Base-by-base conservation (phyloP, 2,888 invertebrate genomes). In the Geotrupes spiniger region DNA sequence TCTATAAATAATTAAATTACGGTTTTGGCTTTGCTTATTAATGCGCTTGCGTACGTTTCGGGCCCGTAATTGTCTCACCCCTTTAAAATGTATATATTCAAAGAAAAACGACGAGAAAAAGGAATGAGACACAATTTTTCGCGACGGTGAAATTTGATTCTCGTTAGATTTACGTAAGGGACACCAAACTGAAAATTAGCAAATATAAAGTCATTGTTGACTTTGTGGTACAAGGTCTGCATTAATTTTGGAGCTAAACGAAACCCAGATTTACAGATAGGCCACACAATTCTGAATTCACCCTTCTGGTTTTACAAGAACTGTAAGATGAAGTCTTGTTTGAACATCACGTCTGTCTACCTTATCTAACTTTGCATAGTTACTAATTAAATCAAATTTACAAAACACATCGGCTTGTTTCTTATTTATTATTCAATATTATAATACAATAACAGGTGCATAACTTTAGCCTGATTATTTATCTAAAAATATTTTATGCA, bases 201-300 rank as follows among this genome's bases (percentile, higher is more conserved):
- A 44, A 44, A 46, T 53, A 58, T 59, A 54, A 54, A 55, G 57
- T 58, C 59, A 60, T 57, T 62, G 62, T 63, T 62, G 60, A 62
- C 61, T 62, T 59, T 61, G 56, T 55, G 62, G 51, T 57, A 57
- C 63, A 55, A 58, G 59, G 61, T 58, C 60, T 63, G 64, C 64
- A 67, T 65, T 67, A 66, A 66, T 67, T 63, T 62, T 52, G 53
- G 55, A 56, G 64, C 63, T 66, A 61, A 65, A 62, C 61, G 60
- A 58, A 64, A 61, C 62, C 58, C 54, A 63, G 67, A 68, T 68
- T 62, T 62, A 56, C 58, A 63, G 68, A 68, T 68, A 68, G 65
- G 58, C 65, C 65, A 68, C 66, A 66, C 64, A 61, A 58, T 65
- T 59, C 53, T 38, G 46, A 49, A 49, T 46, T 48, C 46, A 33